These are phyloP conservation scores for Nematolebias whitei DNA, from an alignment of 2,113 vertebrate species.

Conservation along the genomic window DNA sequence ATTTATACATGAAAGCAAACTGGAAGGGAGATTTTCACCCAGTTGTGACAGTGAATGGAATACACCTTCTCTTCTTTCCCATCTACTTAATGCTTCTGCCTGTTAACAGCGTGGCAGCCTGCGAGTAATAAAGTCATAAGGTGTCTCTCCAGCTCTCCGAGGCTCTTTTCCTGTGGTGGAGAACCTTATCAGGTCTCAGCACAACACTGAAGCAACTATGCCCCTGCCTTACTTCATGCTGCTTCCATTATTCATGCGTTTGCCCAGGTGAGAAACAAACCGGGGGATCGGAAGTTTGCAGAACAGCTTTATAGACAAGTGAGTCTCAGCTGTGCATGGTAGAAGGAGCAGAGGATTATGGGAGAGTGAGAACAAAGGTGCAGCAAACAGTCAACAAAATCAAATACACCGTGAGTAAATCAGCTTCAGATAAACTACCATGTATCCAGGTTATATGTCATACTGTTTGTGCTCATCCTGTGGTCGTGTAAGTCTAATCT, in stretches of 20 bases:
- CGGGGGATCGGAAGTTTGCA: slow-evolving; percentile 59
- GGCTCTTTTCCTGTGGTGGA: slow-evolving; percentile 55
- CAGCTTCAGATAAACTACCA: neutral
- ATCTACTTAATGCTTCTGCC: slow-evolving; percentile 46
- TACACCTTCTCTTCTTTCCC: slow-evolving; percentile 42
- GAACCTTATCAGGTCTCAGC: slow-evolving; percentile 68
- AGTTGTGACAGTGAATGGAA: slow-evolving; percentile 50
- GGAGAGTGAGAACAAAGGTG: slow-evolving; percentile 16
- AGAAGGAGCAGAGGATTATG: slow-evolving; percentile 25
- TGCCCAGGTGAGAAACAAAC: slow-evolving; percentile 69
- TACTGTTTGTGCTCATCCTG: neutral
- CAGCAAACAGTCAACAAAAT: slow-evolving; percentile 22
- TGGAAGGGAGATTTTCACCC: slow-evolving; percentile 53
- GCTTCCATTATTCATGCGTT: slow-evolving; percentile 76
- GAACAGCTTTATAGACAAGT: slow-evolving; percentile 67
- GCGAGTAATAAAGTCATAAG: slow-evolving; percentile 65
- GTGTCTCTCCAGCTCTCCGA: slow-evolving; percentile 67
- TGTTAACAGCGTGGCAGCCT: slow-evolving; percentile 54
- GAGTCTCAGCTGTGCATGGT: slow-evolving; percentile 34
- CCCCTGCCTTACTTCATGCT: slow-evolving; percentile 46
- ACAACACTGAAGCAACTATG: slow-evolving; percentile 53
- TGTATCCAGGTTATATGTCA: slow-evolving; percentile 3
- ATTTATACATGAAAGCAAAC: slow-evolving; percentile 53
- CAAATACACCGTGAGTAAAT: slow-evolving; percentile 20
- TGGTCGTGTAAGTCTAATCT: neutral